Conservation (phyloP, 2,113 vertebrate species). For the Gallinago paraguaiae region DNA sequence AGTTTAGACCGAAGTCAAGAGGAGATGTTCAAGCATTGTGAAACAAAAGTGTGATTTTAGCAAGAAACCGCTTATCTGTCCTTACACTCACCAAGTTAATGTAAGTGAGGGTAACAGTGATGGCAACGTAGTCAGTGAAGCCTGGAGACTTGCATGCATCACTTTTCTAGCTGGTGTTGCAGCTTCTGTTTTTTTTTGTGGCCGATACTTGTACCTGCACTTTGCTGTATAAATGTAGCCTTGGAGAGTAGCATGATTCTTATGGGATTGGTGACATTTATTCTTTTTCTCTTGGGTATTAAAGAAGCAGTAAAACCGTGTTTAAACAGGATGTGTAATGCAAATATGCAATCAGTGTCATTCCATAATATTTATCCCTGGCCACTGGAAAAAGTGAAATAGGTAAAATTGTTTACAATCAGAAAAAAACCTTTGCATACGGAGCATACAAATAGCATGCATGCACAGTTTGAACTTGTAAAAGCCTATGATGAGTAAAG, state of each 20-base stretch:
- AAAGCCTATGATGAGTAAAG: slow-evolving; percentile 36
- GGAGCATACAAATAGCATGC: background rate
- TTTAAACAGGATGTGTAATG: background rate
- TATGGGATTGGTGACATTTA: background rate
- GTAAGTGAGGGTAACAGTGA: background rate
- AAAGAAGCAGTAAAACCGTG: background rate
- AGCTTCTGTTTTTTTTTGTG: background rate
- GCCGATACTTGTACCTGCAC: background rate
- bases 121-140: background rate
- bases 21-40: background rate
- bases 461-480: background rate
- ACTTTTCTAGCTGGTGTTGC: background rate
- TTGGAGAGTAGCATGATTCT: background rate
- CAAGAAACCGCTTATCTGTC: background rate
- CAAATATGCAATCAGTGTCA: background rate
- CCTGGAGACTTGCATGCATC: background rate
- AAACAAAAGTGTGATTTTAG: background rate
- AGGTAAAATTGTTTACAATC: background rate
- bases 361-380: background rate
- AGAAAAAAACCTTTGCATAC: background rate
- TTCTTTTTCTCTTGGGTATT: background rate
- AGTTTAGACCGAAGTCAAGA: background rate
- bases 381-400: background rate
- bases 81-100: background rate
- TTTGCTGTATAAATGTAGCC: background rate